Base-by-base conservation (phyloP, 1,140 invertebrate genomes). In the Nixonia krombeini region DNA sequence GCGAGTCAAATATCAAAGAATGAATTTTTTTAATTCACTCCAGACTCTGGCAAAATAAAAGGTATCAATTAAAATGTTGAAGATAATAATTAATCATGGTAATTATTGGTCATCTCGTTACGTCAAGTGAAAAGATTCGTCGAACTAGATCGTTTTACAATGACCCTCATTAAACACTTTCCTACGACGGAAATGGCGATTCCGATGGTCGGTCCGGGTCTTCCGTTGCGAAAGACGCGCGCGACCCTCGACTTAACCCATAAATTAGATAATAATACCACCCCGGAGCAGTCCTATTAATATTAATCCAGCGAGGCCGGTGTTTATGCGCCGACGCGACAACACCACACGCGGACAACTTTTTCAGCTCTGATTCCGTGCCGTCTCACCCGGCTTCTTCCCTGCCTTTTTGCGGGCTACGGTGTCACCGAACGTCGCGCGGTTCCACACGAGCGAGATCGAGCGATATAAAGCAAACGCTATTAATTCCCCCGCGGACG, bases 391-490 rank as follows among this genome's bases (percentile, higher is more conserved):
- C 29, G 25, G 0, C 16, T 21, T 8, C 31, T 44, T 28, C 13
- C 17, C 15, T 16, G 59, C 41, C 55, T 53, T 42, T 33, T 17
- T 15, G 18, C 8, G 26, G 2, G 21, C 6, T 21, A 2, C 2
- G 2, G 13, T 35, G 33, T 35, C 33, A 13, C 9, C 33, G 10
- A 35, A 35, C 12, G 13, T 35, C 10, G 12, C 33, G 33, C 33
- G 7, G n/a, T n/a, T n/a, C n/a, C n/a, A n/a, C n/a, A n/a, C n/a
- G n/a, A n/a, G 7, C 17, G 25, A 45, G 72, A 74, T 74, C 66
- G 69, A 76, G 49, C 51, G 58, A 69, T 55, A 62, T 55, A 52
- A 70, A 72, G 58, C 66, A 70, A 77, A 71, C 37, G 51, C 56
- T 62, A 72, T 73, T 73, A 72, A 75, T 73, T 71, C 55, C 25